Evolutionary conservation across 2,797 vertebrate genomes (phyloP).

Genomic region (Luscinia luscinia): DNA sequence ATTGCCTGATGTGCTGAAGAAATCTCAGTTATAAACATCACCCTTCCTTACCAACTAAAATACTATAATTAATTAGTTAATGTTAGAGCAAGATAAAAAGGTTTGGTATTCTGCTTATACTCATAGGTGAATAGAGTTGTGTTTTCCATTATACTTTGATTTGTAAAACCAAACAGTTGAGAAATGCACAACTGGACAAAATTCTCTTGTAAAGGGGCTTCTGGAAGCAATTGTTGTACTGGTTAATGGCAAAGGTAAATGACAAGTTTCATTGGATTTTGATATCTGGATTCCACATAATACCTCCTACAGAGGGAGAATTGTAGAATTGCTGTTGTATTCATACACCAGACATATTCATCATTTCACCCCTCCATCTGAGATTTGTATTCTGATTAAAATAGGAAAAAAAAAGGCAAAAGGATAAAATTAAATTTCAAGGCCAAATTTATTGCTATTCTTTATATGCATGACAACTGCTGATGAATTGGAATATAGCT

Average conservation of each 20-base stretch:
- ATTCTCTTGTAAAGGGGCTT: background rate
- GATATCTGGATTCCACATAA: background rate
- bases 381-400: background rate
- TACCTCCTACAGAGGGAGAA: background rate
- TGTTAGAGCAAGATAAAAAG: background rate
- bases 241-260: background rate
- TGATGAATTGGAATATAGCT: background rate
- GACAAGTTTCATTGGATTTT: background rate
- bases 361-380: background rate
- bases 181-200: background rate
- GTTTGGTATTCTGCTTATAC: background rate
- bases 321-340: background rate
- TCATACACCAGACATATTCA: background rate
- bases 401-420: background rate
- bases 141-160: background rate
- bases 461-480: background rate
- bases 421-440: background rate
- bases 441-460: background rate
- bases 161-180: background rate
- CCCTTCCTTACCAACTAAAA: background rate
- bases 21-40: background rate
- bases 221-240: background rate
- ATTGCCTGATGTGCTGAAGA: background rate
- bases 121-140: background rate
- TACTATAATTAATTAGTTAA: background rate